Evolutionary conservation across 1,140 invertebrate genomes (phyloP), one percentile per base, ranked within the genome.

Genomic region (Philotrypesis tridentata): DNA sequence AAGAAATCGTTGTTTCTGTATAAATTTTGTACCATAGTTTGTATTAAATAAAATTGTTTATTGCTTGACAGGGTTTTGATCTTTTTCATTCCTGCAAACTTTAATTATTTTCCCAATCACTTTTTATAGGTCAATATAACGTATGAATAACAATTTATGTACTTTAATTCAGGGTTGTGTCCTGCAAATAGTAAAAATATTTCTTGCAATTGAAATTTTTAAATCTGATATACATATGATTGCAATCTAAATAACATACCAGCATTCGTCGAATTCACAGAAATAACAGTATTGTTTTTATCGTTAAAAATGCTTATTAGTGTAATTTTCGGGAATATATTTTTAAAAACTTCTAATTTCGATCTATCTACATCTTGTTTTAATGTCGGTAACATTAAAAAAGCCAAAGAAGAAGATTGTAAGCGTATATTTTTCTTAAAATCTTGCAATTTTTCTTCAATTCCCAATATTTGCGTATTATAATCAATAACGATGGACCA

Each of bases 1-100:
- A 85, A 82, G 85, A 86, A 89, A 90, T 85, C 89, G 88, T 91
- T 91, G 88, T 90, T 75, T 91, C 88, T 91, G 90, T 91, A 90
- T 90, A 91, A 91, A 91, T 92, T 92, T 92, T 92, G 91, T 92
- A 92, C 91, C 89, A 92, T 92, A 92, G 91, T 92, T 92, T 92
- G 89, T 92, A 92, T 91, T 87, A 92, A 92, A 92, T 91, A 92
- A 91, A 92, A 90, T 90, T 92, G 91, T 92, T 92, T 91, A 92
- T 91, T 91, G 91, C 91, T 92, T 92, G 90, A 88, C 84, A 85
- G 67, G 75, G 67, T 33, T 67, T 37, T 61, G 40, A 11, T 70
- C 60, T 37, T 70, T 81, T 81, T 55, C 9, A 29, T 74, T 23
- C 31, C n/a, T 43, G 4, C 40, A n/a, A 17, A 40, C 29, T 40